Base-by-base conservation (phyloP, 2,797 vertebrate genomes). In the Myotis findleyi region DNA sequence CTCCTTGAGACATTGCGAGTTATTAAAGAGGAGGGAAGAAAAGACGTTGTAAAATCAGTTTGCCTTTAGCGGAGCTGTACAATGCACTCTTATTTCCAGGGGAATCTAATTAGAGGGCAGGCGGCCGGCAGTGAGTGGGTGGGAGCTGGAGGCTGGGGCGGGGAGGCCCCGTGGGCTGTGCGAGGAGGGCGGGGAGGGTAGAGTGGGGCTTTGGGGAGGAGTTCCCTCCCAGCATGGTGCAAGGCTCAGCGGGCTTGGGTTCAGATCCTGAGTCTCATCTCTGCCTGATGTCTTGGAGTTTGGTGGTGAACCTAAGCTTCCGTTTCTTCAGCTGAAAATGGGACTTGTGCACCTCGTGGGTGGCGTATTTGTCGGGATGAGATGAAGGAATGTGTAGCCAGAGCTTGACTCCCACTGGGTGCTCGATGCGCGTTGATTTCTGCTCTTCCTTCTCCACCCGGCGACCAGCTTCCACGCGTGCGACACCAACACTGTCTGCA, bases 11-110 rank as follows among this genome's bases (percentile, higher is more conserved):
- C 94, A 0, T 44, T 82, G 96, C 3, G 76, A 93, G 94, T 89
- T 96, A 96, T 96, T 95, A 90, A 87, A 72, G 75, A 94, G 49
- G 82, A 96, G 93, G 92, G 96, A 97, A 96, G 97, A 94, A 97
- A 96, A 93, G 97, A 79, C 92, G 80, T 79, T 91, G 96, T 93
- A 68, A 96, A 92, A 21, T 94, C 93, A 91, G 95, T 96, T 96
- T 97, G 97, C 97, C 96, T 73, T 93, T 64, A 97, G 94, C 91
- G 77, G 94, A 88, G 72, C 49, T 11, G 88, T 30, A 96, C 94
- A 96, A 97, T 91, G 81, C 75, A 36, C 90, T 85, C 80, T 97
- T 96, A 84, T 95, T 97, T 96, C 86, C 93, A 93, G 93, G 90
- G 87, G 94, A 96, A 96, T 97, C 95, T 97, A 95, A 97, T 97